Evolutionary conservation across 1,140 invertebrate genomes (phyloP), one percentile per base, ranked within the genome.

Genomic region (Diabrotica undecimpunctata): DNA sequence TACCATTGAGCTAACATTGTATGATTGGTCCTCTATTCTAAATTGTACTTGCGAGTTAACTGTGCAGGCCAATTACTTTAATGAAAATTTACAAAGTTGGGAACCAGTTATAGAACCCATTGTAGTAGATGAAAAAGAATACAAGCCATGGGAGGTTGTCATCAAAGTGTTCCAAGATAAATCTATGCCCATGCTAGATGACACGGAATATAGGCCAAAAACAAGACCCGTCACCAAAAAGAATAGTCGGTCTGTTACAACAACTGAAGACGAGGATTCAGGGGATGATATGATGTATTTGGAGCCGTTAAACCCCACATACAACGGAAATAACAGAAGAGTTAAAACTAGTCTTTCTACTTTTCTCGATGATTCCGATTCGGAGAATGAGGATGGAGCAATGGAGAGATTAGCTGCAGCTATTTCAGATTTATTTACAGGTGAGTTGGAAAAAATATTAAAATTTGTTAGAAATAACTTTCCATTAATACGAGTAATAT

Each of bases 81-180:
- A 93, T 77, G 85, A 90, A 64, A 83, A 85, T 61, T 75, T 87
- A 10, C 86, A 87, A 67, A 82, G 83, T 13, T 94, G 92, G 92
- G 91, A 94, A 74, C 91, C 92, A 0, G 72, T 94, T 0, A 80
- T 94, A 10, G 92, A 94, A 70, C 88, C 91, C 1, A 84, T 87
- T 7, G 83, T 87, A 38, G 81, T 86, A 12, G 82, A 86, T 55
- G 88, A 90, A 72, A 86, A 86, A 64, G 77, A 84, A 5, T 90
- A 90, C 71, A 81, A 85, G 70, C 87, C 90, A 0, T 92, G 89
- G 87, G 88, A 91, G 76, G 77, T 91, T 7, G 77, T 84, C n/a
- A 80, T 91, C 55, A 89, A 86, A 77, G 82, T 92, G 3, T 85
- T 84, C 66, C 83, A 84, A 74, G 83, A 78, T 65, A 77, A 75